A percentile compares a stretch with the other conserved stretches of the same genome.
Evolutionary conservation across 2,888 invertebrate genomes (phyloP).

Genomic region (Trilocha varians): DNA sequence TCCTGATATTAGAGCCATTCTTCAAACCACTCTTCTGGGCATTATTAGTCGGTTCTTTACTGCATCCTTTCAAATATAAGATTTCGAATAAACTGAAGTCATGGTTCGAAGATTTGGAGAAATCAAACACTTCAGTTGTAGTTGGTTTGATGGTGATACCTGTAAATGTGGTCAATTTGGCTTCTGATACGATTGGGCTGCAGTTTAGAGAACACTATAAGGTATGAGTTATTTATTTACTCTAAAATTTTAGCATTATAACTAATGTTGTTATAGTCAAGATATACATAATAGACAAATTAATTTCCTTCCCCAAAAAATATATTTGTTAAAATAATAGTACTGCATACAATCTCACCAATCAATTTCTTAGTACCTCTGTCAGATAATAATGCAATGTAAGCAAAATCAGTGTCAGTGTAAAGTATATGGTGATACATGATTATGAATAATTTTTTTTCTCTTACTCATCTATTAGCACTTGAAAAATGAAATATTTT

Average conservation of each 20-base stretch:
- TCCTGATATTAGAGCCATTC: conserved; percentile 91
- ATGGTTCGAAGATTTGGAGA: conserved; percentile 84
- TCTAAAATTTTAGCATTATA: too few relatives aligned
- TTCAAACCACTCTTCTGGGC: conserved; percentile 97
- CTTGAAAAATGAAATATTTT: too few relatives aligned
- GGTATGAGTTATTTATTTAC: conserved; percentile 31
- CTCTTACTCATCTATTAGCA: too few relatives aligned
- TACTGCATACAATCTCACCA: too few relatives aligned
- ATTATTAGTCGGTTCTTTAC: conserved; percentile 93
- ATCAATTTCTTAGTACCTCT: too few relatives aligned
- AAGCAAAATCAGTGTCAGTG: too few relatives aligned
- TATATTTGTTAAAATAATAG: too few relatives aligned
- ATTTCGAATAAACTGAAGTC: conserved; percentile 82
- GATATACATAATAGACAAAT: too few relatives aligned
- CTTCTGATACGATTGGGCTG: conserved; percentile 82
- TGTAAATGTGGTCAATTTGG: conserved; percentile 80
- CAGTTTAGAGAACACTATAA: conserved; percentile 78
- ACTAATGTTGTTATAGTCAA: neutral
- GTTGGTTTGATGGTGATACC: conserved; percentile 77
- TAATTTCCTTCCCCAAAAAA: too few relatives aligned
- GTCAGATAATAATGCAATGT: too few relatives aligned
- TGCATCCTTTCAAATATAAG: conserved; percentile 94
- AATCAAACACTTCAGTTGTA: conserved; percentile 77
- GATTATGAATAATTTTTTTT: too few relatives aligned
- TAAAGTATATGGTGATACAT: too few relatives aligned